Evolutionary conservation across 2,888 invertebrate genomes (phyloP), one percentile per base, ranked within the genome.

Genomic region (Catocala sponsa): DNA sequence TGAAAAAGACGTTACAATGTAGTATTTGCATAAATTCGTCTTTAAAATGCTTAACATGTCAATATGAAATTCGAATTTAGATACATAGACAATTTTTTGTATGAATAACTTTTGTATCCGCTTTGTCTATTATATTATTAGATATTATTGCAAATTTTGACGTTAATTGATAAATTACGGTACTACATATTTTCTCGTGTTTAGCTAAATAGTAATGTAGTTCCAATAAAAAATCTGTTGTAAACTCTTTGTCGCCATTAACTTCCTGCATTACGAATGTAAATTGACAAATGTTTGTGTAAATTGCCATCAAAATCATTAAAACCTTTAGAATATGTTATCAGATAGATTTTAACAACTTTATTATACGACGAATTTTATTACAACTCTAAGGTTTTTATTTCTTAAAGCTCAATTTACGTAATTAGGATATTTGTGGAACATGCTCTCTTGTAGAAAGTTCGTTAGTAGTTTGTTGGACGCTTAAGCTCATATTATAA

Each of bases 31-130:
- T 76, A 69, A 59, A 50, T 54, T 43, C 33, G 38, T 33, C 44
- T 66, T 72, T 66, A 48, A 61, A 62, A 74, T 69, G 70, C 74
- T 56, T 52, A 42, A 56, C 65, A 63, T 38, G 62, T 48, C 2
- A 11, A 68, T 78, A 74, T 70, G 59, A 60, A 59, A 73, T 55
- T 59, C 13, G 49, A 48, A 55, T 58, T 51, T 4, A 46, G 44
- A 54, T 33, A 6, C n/a, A 61, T 43, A 63, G 5, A 43, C 55
- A 51, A 43, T 25, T 51, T 41, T 59, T 59, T 52, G 63, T 61
- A 53, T 46, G 64, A 59, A 72, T 59, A 54, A 41, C 55, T 47
- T 63, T 59, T 61, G 57, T 64, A 11, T 62, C 43, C 33, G 25
- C 55, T 52, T 51, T 50, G 15, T 47, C 42, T 48, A 59, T 44